Evolutionary conservation across 1,140 invertebrate genomes (phyloP).

Genomic region (Drosophila jambulina): DNA sequence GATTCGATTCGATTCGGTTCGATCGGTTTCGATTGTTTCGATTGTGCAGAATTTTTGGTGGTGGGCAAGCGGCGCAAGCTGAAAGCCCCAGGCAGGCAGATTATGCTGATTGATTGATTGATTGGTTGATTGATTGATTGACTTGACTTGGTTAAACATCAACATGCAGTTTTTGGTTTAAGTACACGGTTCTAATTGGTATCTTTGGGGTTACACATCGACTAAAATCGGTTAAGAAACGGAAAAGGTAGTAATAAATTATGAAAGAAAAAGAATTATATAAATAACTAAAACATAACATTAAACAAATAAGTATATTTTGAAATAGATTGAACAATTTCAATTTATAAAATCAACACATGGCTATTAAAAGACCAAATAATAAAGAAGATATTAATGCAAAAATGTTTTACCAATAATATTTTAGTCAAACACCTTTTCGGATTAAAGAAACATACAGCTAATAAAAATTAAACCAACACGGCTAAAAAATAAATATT

Average conservation of each 20-base stretch:
- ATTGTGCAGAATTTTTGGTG: constrained; percentile 68
- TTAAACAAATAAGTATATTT: not conserved
- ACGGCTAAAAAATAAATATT: not conserved
- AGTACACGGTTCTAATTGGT: constrained; percentile 57
- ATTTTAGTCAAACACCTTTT: not conserved
- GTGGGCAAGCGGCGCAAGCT: constrained; percentile 66
- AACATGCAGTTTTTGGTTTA: constrained; percentile 68
- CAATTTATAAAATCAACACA: not conserved
- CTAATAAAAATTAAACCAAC: not conserved
- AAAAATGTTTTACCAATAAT: not conserved
- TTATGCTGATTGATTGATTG: constrained; percentile 41
- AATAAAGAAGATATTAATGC: not conserved
- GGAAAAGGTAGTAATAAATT: not conserved
- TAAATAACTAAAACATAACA: not conserved
- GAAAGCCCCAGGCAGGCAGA: constrained; percentile 56
- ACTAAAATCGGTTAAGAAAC: constrained; percentile 20
- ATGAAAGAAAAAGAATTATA: not conserved
- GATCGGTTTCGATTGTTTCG: constrained; percentile 63
- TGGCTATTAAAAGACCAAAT: too few relatives aligned
- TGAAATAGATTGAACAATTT: not conserved
- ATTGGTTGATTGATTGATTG: constrained; percentile 22
- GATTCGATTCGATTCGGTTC: constrained; percentile 59
- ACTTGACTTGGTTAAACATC: constrained; percentile 65
- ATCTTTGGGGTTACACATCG: constrained; percentile 47
- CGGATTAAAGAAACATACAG: not conserved